Conservation (phyloP, 2,888 invertebrate species). For the Rugalucina vietnamica region DNA sequence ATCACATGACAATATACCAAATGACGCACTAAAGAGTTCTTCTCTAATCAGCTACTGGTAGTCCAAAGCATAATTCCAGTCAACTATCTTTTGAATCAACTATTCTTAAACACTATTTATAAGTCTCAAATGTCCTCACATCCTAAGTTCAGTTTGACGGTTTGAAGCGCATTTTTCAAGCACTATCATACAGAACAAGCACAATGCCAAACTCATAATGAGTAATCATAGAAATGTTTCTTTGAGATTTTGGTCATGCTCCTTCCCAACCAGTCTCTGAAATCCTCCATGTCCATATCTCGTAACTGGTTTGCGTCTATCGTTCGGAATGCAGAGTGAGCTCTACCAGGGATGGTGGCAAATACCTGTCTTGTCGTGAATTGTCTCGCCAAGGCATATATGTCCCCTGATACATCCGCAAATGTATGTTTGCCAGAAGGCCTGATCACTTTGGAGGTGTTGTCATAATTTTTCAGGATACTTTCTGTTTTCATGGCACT, state of each 20-base stretch:
- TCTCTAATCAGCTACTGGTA: too few relatives aligned
- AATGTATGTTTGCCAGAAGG: slow-evolving; percentile 15
- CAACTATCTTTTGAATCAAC: too few relatives aligned
- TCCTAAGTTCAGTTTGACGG: too few relatives aligned
- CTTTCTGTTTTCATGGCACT: neutral
- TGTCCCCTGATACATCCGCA: slow-evolving; percentile 10
- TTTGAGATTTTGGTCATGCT: slow-evolving; percentile 1
- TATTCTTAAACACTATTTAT: too few relatives aligned
- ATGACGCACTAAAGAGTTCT: too few relatives aligned
- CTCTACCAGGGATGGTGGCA: neutral
- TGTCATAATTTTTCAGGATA: neutral
- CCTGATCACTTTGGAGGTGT: neutral
- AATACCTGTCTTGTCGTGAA: neutral
- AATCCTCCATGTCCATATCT: slow-evolving; percentile 29
- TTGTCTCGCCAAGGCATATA: neutral
- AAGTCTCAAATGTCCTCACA: too few relatives aligned
- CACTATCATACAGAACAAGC: too few relatives aligned
- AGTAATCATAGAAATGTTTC: slow-evolving; percentile 37
- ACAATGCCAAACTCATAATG: too few relatives aligned
- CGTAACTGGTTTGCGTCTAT: neutral
- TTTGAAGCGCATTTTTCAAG: too few relatives aligned
- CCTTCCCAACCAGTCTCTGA: slow-evolving; percentile 26
- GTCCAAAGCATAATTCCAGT: too few relatives aligned
- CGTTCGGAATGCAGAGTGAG: neutral
- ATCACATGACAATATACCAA: too few relatives aligned